phyloP scores from a whole-genome alignment of 1,140 invertebrate genomes.

The Melipona quadrifasciata region DNA sequence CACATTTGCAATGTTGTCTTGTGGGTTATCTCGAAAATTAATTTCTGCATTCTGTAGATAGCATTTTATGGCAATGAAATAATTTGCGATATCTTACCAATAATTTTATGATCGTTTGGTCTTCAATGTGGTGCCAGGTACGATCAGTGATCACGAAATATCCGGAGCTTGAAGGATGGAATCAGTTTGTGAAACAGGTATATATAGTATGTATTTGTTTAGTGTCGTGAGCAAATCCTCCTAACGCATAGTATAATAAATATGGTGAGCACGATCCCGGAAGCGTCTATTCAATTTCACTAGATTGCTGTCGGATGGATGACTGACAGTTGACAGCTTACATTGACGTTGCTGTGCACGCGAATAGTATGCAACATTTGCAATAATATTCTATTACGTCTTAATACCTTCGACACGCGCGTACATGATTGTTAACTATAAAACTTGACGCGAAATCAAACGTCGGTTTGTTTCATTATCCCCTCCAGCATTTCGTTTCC shows the following conservation, averaged over 20 bases:
- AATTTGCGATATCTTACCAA: background rate
- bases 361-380: conserved; percentile 3
- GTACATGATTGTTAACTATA: background rate
- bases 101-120: background rate
- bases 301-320: conserved; percentile 36
- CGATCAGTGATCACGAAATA: background rate
- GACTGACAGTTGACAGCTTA: conserved; percentile 38
- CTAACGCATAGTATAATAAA: conserved; percentile 22
- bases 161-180: background rate
- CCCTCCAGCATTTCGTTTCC: background rate
- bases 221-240: background rate
- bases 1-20: background rate
- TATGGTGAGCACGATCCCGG: conserved; percentile 34
- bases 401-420: conserved; percentile 11
- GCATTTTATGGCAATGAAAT: too few relatives aligned
- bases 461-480: background rate
- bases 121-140: background rate
- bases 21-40: background rate
- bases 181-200: background rate
- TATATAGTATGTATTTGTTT: background rate
- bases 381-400: conserved; percentile 38
- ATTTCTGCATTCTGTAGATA: background rate
- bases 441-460: conserved; percentile 4
- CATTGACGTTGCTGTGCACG: conserved; percentile 8
- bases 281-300: conserved; percentile 37